phyloP scores from a whole-genome alignment of 2,888 invertebrate species.

The Baronia brevicornis region DNA sequence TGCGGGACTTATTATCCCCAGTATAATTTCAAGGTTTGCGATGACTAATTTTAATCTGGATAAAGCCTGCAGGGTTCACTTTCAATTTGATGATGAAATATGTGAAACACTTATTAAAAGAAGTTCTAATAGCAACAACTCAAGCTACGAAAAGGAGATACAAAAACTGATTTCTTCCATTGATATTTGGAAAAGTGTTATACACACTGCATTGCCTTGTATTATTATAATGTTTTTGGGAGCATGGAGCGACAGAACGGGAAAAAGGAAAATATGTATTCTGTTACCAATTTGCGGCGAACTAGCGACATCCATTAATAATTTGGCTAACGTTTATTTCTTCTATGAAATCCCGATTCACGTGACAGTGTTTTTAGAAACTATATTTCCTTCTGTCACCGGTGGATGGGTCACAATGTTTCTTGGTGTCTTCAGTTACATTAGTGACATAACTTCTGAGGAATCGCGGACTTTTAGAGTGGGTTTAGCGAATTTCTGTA shows the following conservation, averaged over 20 bases:
- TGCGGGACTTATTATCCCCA: slow-evolving; percentile 81
- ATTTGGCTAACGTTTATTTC: slow-evolving; percentile 73
- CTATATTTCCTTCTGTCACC: slow-evolving; percentile 66
- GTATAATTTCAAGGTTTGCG: slow-evolving; percentile 81
- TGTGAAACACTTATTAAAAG: slow-evolving; percentile 54
- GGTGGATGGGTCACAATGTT: slow-evolving; percentile 77
- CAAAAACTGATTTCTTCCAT: slow-evolving; percentile 75
- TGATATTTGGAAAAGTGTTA: slow-evolving; percentile 72
- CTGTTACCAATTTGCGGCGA: slow-evolving; percentile 74
- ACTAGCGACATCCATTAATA: slow-evolving; percentile 61
- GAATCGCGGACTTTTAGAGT: slow-evolving; percentile 77
- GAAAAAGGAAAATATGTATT: slow-evolving; percentile 73
- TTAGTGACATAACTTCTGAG: slow-evolving; percentile 76
- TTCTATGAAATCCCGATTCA: slow-evolving; percentile 75
- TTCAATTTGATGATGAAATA: slow-evolving; percentile 47
- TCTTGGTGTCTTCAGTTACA: slow-evolving; percentile 77
- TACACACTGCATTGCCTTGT: slow-evolving; percentile 73
- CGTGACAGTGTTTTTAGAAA: slow-evolving; percentile 69
- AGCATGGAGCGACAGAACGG: slow-evolving; percentile 78
- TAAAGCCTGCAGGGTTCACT: slow-evolving; percentile 61
- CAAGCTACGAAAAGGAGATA: slow-evolving; percentile 77
- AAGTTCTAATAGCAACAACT: slow-evolving; percentile 67
- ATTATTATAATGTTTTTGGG: slow-evolving; percentile 76
- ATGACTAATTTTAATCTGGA: slow-evolving; percentile 70
- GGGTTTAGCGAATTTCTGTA: slow-evolving; percentile 77